Base-by-base conservation (phyloP, 2,113 vertebrate species). In the Saguinus imperator region DNA sequence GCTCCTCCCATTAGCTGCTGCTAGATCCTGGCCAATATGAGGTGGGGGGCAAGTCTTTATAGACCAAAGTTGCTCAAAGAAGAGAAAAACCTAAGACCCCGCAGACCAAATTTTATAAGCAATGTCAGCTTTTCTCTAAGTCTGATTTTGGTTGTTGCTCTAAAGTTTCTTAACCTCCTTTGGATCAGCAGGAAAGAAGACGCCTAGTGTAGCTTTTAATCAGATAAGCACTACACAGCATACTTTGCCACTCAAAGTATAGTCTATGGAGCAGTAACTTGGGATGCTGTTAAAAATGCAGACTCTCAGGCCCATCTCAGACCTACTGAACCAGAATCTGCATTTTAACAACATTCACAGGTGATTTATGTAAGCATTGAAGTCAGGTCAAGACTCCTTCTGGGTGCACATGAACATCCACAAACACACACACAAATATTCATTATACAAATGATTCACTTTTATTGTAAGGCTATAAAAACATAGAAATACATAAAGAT, bases 101-200 rank as follows among this genome's bases (percentile, higher is more conserved):
- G 37, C 27, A 92, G 68, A 55, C 64, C 29, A 45, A 57, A 8
- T 81, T 96, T 68, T 89, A 37, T 35, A 52, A 95, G 16, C 5
- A 37, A 55, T 37, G 94, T 93, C 27, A 72, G 37, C 27, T 89
- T 79, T 73, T 72, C 50, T 92, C 58, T 72, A 79, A 37, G 48
- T 85, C 48, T 79, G 2, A 85, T 27, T 91, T 85, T 94, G 43
- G 35, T 80, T 83, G 10, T 77, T 77, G 58, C 29, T 95, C 45
- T 94, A 68, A 93, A 94, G 35, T 84, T 94, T 81, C 83, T 81
- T 92, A 55, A 89, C 40, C 32, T 94, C 66, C 29, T 91, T 95
- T 93, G 58, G 35, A 18, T 23, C 35, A 6, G 68, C n/a, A 80
- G 13, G 8, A 75, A 32, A 89, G 85, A 89, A 84, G 55, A 58